Percentiles rank a stretch among this genome's conserved stretches.
These are phyloP conservation scores for Australoheros scitulus DNA, from an alignment of 2,113 vertebrate genomes.

Conservation along the genomic window DNA sequence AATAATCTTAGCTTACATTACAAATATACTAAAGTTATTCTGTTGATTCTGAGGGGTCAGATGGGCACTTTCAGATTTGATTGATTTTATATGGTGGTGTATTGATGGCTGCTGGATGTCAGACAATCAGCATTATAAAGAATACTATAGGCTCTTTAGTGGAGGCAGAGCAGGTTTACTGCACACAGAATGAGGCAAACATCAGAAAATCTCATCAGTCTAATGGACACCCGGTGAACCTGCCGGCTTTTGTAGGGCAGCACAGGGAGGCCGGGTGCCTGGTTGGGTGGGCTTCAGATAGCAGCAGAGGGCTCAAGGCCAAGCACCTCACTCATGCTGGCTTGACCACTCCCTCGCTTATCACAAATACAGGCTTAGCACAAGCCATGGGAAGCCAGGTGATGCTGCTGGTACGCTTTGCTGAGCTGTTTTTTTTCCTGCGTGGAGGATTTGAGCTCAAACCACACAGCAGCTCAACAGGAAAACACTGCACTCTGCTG, in stretches of 20 bases:
- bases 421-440: neutral
- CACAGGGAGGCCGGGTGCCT: neutral
- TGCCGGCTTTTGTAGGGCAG: constrained; percentile 1
- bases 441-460: neutral
- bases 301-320: neutral
- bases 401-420: neutral
- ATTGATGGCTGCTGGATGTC: neutral
- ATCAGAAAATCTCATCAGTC: constrained; percentile 45
- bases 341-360: neutral
- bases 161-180: constrained; percentile 4
- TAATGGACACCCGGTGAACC: constrained; percentile 48
- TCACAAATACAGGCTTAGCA: neutral
- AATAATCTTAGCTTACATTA: neutral
- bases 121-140: neutral
- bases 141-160: neutral
- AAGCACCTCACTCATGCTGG: neutral
- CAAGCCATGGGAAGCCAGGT: neutral
- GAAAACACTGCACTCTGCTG: constrained; percentile 36
- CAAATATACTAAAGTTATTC: neutral
- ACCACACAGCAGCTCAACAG: neutral
- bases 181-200: constrained; percentile 16
- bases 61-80: neutral
- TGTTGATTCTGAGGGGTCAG: neutral
- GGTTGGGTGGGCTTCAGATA: neutral
- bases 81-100: neutral